Base-by-base conservation (phyloP, 2,113 vertebrate genomes). In the Phycodurus eques region DNA sequence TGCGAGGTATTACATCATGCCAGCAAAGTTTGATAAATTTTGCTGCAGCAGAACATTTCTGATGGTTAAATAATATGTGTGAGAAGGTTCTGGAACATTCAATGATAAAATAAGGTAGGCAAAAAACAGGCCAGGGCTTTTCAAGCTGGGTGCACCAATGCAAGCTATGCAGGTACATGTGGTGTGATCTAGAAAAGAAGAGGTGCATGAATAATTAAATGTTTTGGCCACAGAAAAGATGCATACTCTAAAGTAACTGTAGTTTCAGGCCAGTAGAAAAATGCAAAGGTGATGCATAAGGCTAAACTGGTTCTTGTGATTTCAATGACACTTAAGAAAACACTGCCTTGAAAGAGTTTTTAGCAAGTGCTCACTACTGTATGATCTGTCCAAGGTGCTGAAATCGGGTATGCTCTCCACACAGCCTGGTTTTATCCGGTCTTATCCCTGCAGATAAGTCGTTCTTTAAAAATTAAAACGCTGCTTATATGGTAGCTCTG, bases 371-470 rank as follows among this genome's bases (percentile, higher is more conserved):
- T 19, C 8, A 54, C 19, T 3, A 57, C 64, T 57, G 10, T 39
- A 72, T 67, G 67, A 74, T 85, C 85, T 91, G 85, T 88, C 90
- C 88, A 68, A 83, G 90, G 86, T 87, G 75, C 85, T 87, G 86
- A 89, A 88, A 80, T 35, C 19, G 71, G 33, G 72, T 43, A 11
- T 46, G 7, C 63, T 67, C 74, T 53, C 68, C 63, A 33, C 39
- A 17, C 71, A 51, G 20, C 76, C 33, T 11, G 31, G 22, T 17
- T 35, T 63, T 33, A 63, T 33, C 15, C 49, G 33, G 68, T 65
- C 22, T 49, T 33, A 56, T 53, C 70, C 11, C 67, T 6, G 7
- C 39, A 65, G 6, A 59, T 47, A 76, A 72, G 19, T 68, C 39
- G 46, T 8, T 54, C 54, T 46, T 77, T 13, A 80, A 86, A 73